These are phyloP conservation scores for Frieseomelitta varia DNA, from an alignment of 1,140 invertebrate species.

Conservation along the genomic window DNA sequence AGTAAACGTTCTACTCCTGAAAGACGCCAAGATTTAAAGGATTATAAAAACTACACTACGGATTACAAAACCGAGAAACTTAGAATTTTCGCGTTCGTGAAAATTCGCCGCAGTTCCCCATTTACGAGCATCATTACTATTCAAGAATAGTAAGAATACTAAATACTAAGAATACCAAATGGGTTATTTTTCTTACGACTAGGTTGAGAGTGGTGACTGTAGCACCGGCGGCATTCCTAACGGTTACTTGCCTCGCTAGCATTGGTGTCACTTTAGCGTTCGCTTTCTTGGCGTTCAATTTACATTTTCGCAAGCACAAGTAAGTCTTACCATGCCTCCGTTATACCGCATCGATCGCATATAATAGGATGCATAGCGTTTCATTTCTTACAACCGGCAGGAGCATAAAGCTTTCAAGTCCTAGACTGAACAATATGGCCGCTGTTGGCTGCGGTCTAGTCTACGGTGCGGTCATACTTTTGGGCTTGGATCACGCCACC, in stretches of 20 bases:
- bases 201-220: constrained; percentile 89
- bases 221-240: constrained; percentile 88
- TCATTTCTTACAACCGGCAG: constrained; percentile 75
- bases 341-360: neutral
- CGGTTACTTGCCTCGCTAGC: constrained; percentile 86
- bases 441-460: constrained; percentile 96
- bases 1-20: neutral
- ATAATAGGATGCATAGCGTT: neutral
- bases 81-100: neutral
- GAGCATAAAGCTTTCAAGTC: constrained; percentile 96
- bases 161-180: constrained; percentile 20
- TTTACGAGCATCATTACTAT: neutral
- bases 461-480: constrained; percentile 95
- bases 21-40: neutral
- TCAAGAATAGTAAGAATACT: neutral
- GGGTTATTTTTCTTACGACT: constrained; percentile 71
- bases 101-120: neutral
- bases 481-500: constrained; percentile 93
- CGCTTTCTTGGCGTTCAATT: constrained; percentile 92
- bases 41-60: neutral
- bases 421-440: constrained; percentile 97
- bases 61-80: neutral
- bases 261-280: constrained; percentile 90
- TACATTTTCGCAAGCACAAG: constrained; percentile 93
- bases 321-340: constrained; percentile 77